Percentiles rank a stretch among this genome's conserved stretches.
phyloP scores from a whole-genome alignment of 2,113 vertebrate species.

The Rhadina sibilatrix region DNA sequence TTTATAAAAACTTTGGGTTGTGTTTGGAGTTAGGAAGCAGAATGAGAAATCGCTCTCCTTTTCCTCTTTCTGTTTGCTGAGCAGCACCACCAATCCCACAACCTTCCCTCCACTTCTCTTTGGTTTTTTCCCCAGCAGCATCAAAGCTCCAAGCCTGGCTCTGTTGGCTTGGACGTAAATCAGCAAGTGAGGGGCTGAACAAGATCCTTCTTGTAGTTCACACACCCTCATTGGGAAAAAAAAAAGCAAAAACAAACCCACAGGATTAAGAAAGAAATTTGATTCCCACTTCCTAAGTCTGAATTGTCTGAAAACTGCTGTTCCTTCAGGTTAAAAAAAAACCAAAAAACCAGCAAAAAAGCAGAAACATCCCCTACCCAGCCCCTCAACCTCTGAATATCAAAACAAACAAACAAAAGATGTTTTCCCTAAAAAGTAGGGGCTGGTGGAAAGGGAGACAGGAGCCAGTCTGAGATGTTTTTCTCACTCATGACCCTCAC shows the following conservation, averaged over 20 bases:
- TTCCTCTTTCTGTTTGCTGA: slow-evolving; percentile 60
- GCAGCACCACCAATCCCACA: slow-evolving; percentile 40
- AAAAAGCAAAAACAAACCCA: neutral
- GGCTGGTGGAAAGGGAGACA: neutral
- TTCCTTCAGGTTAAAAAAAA: too few species aligned
- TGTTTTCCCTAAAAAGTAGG: neutral
- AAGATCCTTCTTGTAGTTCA: slow-evolving; percentile 57
- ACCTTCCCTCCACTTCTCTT: neutral
- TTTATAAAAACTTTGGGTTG: slow-evolving; percentile 57
- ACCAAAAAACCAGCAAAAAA: neutral
- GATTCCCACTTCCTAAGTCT: slow-evolving; percentile 15
- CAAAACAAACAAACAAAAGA: neutral
- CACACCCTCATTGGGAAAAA: neutral
- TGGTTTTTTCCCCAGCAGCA: neutral
- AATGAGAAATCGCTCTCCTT: slow-evolving; percentile 26
- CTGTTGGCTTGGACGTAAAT: neutral
- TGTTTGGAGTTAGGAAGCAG: slow-evolving; percentile 61
- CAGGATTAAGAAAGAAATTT: slow-evolving; percentile 28
- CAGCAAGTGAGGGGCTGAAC: neutral
- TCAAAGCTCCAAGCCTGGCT: neutral
- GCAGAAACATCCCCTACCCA: accelerated
- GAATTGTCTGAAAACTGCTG: slow-evolving; percentile 21
- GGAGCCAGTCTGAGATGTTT: neutral
- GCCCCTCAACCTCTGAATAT: neutral
- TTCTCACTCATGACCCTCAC: accelerated